Conservation (phyloP, 2,888 invertebrate species). For the Drosophila rellima region DNA sequence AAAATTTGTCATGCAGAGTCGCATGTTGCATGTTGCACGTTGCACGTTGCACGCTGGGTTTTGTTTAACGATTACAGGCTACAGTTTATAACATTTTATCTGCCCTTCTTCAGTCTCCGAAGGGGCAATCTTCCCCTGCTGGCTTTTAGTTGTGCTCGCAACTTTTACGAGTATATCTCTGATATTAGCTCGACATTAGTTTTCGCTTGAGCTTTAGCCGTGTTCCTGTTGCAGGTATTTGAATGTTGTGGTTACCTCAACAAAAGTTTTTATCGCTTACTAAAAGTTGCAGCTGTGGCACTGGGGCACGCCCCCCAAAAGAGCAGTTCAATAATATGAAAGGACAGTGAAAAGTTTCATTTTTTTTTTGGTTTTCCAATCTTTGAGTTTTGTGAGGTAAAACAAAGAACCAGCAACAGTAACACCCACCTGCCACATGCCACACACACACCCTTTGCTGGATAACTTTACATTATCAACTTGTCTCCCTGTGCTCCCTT, state of each 20-base stretch:
- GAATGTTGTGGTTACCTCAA: not conserved
- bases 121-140: not conserved
- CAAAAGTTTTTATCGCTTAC: conserved; percentile 53
- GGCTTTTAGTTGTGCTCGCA: conserved; percentile 37
- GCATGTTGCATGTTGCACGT: conserved; percentile 28
- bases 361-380: conserved; percentile 44
- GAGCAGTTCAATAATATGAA: conserved; percentile 40
- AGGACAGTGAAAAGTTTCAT: conserved; percentile 36
- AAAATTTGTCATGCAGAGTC: conserved; percentile 33
- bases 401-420: not conserved
- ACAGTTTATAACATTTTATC: conserved; percentile 58
- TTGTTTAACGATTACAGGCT: conserved; percentile 20
- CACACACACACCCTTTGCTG: conserved; percentile 2
- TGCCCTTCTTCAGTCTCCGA: not conserved
- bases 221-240: conserved; percentile 21
- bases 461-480: conserved; percentile 57
- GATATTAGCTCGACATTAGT: conserved; percentile 51
- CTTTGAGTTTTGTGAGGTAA: conserved; percentile 33
- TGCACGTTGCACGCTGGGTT: conserved; percentile 14
- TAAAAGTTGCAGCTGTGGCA: conserved; percentile 31
- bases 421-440: conserved; percentile 1
- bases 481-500: not conserved
- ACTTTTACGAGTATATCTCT: conserved; percentile 28
- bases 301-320: not conserved
- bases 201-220: conserved; percentile 20